Conservation (phyloP, 1,140 invertebrate genomes). For the Glossosoma conforme region DNA sequence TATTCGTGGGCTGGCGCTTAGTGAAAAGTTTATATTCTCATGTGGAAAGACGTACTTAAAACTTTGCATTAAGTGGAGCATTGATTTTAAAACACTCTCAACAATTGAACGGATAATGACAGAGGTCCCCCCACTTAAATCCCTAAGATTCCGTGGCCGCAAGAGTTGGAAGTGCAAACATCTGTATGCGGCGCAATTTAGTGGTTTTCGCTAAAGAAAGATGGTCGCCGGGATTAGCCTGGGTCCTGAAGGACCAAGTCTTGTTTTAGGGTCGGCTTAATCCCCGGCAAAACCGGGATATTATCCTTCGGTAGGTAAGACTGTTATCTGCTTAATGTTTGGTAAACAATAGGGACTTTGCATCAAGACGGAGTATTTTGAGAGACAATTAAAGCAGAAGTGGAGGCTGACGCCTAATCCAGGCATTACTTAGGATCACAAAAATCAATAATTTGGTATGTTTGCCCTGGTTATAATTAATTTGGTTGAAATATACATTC, state of each 20-base stretch:
- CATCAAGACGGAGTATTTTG: conserved; percentile 28
- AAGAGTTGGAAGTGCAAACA: conserved; percentile 31
- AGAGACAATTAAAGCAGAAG: conserved; percentile 27
- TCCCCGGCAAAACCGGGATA: conserved; percentile 30
- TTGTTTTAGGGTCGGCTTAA: conserved; percentile 29
- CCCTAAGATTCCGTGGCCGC: conserved; percentile 22
- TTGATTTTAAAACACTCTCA: too few relatives aligned
- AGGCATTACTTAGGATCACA: not conserved
- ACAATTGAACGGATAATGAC: too few relatives aligned
- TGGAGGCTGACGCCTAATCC: conserved; percentile 8
- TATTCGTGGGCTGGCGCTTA: too few relatives aligned
- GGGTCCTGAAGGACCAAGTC: conserved; percentile 25
- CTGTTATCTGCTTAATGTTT: conserved; percentile 55
- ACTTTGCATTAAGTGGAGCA: too few relatives aligned
- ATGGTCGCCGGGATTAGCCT: conserved; percentile 25
- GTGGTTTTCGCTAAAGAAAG: conserved; percentile 22
- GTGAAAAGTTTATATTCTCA: too few relatives aligned
- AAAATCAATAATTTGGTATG: too few relatives aligned
- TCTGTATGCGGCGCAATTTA: conserved; percentile 30
- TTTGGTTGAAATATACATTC: too few relatives aligned
- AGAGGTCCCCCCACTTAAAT: too few relatives aligned
- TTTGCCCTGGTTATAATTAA: too few relatives aligned
- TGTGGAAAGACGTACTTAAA: too few relatives aligned
- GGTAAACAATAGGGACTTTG: conserved; percentile 49
- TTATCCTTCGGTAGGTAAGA: conserved; percentile 29